These are phyloP conservation scores for Corydoras maculifer DNA, from an alignment of 2,113 vertebrate species.

Conservation along the genomic window DNA sequence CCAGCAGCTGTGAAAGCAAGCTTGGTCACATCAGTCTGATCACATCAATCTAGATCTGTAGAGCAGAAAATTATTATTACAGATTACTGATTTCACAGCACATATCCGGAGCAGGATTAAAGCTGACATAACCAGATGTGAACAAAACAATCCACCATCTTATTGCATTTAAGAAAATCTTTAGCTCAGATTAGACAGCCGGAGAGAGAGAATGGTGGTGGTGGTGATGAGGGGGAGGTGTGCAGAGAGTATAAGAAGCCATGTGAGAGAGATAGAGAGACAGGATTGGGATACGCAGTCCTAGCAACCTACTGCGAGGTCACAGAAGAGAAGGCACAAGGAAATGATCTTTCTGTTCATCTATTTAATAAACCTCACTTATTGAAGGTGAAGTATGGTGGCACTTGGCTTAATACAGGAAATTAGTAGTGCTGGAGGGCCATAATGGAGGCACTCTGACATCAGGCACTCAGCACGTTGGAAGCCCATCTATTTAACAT, in stretches of 20 bases:
- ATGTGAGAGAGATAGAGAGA: constrained; percentile 1
- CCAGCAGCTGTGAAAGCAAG: constrained; percentile 28
- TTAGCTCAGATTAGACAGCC: constrained; percentile 15
- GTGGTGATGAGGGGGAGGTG: not conserved
- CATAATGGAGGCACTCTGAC: constrained; percentile 6
- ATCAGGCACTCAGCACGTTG: constrained; percentile 13
- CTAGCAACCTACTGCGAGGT: constrained; percentile 17
- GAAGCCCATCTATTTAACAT: constrained; percentile 38
- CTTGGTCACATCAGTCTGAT: constrained; percentile 37
- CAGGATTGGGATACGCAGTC: constrained; percentile 1
- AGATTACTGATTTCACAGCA: constrained; percentile 39
- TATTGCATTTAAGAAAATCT: constrained; percentile 28
- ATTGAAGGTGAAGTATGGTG: constrained; percentile 40
- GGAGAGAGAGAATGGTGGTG: not conserved
- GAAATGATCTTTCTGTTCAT: constrained; percentile 30
- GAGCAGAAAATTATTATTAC: constrained; percentile 39
- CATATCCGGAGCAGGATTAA: constrained; percentile 31
- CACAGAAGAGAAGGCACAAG: constrained; percentile 9
- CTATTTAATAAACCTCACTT: constrained; percentile 45
- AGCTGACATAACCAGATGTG: constrained; percentile 34
- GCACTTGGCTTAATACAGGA: constrained; percentile 28
- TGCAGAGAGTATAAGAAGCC: not conserved
- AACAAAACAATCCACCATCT: constrained; percentile 31
- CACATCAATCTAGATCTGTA: constrained; percentile 29
- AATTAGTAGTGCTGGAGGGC: constrained; percentile 38